phyloP scores from a whole-genome alignment of 1,140 invertebrate genomes.

The Leptinotarsa defecta region DNA sequence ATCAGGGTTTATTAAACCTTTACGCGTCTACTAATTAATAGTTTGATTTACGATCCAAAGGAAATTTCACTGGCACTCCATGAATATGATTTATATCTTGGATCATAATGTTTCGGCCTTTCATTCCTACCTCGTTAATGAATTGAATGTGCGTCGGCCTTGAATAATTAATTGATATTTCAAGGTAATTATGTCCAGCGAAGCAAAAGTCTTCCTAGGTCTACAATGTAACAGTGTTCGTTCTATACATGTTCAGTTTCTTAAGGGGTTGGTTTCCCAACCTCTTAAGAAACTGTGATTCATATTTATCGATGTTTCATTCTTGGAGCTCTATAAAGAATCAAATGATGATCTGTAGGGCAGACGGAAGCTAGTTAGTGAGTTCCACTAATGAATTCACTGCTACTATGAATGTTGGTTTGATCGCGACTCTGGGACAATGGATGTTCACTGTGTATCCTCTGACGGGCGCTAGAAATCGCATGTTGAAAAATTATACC shows the following conservation, averaged over 20 bases:
- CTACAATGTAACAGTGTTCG: not conserved
- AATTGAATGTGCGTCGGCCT: not conserved
- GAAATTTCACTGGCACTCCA: conserved; percentile 22
- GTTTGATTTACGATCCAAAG: conserved; percentile 22
- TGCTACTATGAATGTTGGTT: too few relatives aligned
- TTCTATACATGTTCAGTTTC: not conserved
- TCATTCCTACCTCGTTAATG: not conserved
- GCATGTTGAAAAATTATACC: too few relatives aligned
- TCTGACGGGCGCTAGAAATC: too few relatives aligned
- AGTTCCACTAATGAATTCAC: too few relatives aligned
- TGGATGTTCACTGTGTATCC: too few relatives aligned
- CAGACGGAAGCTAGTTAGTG: too few relatives aligned
- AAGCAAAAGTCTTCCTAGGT: not conserved
- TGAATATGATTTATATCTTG: conserved; percentile 16
- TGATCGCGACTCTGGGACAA: too few relatives aligned
- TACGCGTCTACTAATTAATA: conserved; percentile 19
- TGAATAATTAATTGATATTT: conserved; percentile 1
- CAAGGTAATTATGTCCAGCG: not conserved
- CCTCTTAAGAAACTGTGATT: too few relatives aligned
- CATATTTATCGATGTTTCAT: too few relatives aligned
- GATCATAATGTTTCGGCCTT: not conserved
- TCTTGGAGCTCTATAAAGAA: too few relatives aligned
- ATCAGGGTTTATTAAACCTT: conserved; percentile 23
- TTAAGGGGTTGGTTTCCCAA: too few relatives aligned
- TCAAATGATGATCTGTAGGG: too few relatives aligned